Conservation (phyloP, 2,113 vertebrate genomes). For the Dasyurus viverrinus region DNA sequence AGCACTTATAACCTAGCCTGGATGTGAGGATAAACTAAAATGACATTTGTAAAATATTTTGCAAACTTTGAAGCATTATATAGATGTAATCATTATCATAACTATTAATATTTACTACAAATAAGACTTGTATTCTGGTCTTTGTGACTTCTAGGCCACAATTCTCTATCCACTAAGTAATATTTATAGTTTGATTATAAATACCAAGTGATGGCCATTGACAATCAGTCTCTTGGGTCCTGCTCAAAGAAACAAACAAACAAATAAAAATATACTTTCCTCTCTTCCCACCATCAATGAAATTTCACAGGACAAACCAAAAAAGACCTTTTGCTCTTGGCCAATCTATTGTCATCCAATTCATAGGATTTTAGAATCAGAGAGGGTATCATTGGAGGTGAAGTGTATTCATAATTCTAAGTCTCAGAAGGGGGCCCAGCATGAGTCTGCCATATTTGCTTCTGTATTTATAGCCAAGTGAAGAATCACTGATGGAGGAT, state of each 20-base stretch:
- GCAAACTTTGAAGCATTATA: background rate
- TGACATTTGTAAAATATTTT: background rate
- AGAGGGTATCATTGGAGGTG: background rate
- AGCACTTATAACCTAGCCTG: background rate
- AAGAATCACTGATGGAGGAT: conserved; percentile 58
- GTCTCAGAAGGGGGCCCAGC: conserved; percentile 38
- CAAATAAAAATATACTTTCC: background rate
- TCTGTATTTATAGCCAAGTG: conserved; percentile 18
- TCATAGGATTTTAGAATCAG: background rate
- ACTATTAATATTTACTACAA: no score
- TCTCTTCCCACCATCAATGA: no score
- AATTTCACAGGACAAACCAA: background rate
- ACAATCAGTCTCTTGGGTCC: background rate
- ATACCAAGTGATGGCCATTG: background rate
- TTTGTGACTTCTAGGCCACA: background rate
- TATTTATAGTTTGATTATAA: background rate
- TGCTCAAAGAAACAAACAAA: background rate
- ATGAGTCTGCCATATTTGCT: conserved; percentile 33
- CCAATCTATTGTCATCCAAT: conserved; percentile 47
- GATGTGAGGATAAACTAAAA: background rate
- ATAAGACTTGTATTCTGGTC: no score
- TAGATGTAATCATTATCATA: background rate
- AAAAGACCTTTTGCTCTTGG: background rate
- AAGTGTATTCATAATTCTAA: conserved; percentile 51
- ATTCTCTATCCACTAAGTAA: background rate